phyloP scores from a whole-genome alignment of 2,797 vertebrate species.

The Bufotes viridis region DNA sequence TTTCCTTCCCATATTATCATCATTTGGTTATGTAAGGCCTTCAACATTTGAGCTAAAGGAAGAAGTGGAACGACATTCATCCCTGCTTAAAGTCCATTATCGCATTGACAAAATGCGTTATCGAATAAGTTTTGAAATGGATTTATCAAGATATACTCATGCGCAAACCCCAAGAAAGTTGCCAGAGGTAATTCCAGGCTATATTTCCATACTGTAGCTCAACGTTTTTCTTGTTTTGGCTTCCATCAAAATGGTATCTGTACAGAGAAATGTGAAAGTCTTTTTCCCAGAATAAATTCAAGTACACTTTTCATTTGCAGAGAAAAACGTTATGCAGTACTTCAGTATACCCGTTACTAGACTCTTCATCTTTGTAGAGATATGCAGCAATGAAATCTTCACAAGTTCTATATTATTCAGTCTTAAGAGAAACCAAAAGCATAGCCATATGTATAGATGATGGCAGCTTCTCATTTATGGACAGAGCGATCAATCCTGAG shows the following conservation, averaged over 20 bases:
- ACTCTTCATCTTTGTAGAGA: not conserved
- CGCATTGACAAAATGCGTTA: constrained; percentile 61
- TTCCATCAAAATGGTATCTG: not conserved
- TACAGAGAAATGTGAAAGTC: not conserved
- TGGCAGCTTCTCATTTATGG: too few relatives aligned
- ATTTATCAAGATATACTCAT: constrained; percentile 54
- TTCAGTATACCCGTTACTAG: not conserved
- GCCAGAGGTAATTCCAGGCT: constrained; percentile 40
- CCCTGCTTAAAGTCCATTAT: constrained; percentile 42
- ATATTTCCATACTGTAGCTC: not conserved
- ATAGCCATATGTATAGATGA: too few relatives aligned
- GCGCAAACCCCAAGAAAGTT: constrained; percentile 50
- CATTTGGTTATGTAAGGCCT: constrained; percentile 30
- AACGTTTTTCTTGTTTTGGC: not conserved
- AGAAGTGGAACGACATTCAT: constrained; percentile 45
- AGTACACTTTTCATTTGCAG: not conserved
- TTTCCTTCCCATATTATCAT: not conserved
- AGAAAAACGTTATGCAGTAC: not conserved
- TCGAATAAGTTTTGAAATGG: constrained; percentile 47
- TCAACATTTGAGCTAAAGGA: constrained; percentile 57
- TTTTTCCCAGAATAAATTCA: not conserved
- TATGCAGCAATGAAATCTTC: not conserved
- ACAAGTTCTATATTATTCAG: not conserved
- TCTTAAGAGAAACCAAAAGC: too few relatives aligned
- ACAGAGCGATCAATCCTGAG: too few relatives aligned